A percentile compares a stretch with the other conserved stretches of the same genome.
Evolutionary conservation across 2,797 vertebrate genomes (phyloP).

Genomic region (Melopsittacus undulatus): DNA sequence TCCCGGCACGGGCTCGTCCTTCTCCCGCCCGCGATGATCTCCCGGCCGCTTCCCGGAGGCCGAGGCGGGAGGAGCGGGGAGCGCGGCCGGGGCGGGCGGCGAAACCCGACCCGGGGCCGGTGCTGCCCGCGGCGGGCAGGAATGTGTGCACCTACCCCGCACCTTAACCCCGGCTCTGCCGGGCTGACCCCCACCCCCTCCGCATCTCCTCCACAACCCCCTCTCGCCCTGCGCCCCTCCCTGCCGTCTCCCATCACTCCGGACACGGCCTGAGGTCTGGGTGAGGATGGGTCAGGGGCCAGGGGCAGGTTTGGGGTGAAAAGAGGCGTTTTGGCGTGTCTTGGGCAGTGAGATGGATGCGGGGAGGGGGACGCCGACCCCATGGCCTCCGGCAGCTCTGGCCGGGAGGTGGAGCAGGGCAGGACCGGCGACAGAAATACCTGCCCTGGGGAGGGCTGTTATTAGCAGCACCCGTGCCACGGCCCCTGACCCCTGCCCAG

Average conservation of each 20-base stretch:
- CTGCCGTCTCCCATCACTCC: neutral
- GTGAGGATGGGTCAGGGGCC: neutral
- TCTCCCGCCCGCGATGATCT: neutral
- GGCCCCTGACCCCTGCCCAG: neutral
- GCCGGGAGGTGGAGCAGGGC: neutral
- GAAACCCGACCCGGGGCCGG: slow-evolving; percentile 37
- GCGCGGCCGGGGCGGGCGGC: neutral
- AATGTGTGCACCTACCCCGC: slow-evolving; percentile 39
- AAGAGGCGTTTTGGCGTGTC: neutral
- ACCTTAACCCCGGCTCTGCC: slow-evolving; percentile 4
- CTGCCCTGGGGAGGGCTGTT: neutral
- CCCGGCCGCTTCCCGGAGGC: neutral
- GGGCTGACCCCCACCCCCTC: neutral
- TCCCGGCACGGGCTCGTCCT: neutral
- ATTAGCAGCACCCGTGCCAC: neutral
- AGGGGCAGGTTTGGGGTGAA: neutral
- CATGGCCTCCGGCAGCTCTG: neutral
- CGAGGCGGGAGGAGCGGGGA: neutral
- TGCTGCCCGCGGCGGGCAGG: slow-evolving; percentile 17
- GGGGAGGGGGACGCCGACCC: neutral
- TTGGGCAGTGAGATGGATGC: neutral
- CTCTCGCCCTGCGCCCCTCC: neutral
- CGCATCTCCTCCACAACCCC: neutral
- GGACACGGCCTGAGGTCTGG: neutral
- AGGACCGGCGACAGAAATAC: neutral